Base-by-base conservation (phyloP, 2,797 vertebrate genomes). In the Microctenopoma steveboyesi region DNA sequence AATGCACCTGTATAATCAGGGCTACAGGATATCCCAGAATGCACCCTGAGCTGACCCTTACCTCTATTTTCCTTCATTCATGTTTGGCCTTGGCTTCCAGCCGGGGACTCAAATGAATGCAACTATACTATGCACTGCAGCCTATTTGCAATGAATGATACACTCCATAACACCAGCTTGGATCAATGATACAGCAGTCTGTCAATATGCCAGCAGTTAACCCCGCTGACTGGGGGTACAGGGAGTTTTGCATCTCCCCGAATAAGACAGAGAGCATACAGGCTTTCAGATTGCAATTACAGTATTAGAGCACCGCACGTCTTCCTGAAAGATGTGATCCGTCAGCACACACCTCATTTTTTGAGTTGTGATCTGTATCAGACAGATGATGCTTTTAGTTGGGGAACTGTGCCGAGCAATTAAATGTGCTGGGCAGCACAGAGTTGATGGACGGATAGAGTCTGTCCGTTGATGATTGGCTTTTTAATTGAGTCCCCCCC, bases 401-500 rank as follows among this genome's bases (percentile, higher is more conserved):
- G 76, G 72, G 81, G 73, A 76, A 82, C 88, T 82, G 84, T 74
- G 56, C 64, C 10, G 37, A 30, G 72, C 86, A 89, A 91, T 91
- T 93, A 90, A 89, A 88, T 64, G 80, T 76, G 64, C 78, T 9
- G 72, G 69, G 59, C 66, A 67, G 80, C 82, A 77, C 15, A 1
- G 50, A 68, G 88, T 64, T 90, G 92, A 93, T 82, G 82, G 93
- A 91, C 89, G 87, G 90, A 92, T 92, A 91, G 79, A 85, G 70
- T 78, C 89, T 80, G 76, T 90, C 84, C 63, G 55, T 60, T 62
- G 74, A 85, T 92, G 92, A 91, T 84, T 93, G 90, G 86, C 82
- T 93, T 90, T 90, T 89, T 93, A 92, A 93, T 92, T 92, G 91
- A 93, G 87, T 89, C 74, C 86, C 86, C 86, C 69, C 52, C 84